Evolutionary conservation across 2,888 invertebrate species (phyloP), one percentile per base, ranked within the genome.

Genomic region (Leptinotarsa peninsularis): DNA sequence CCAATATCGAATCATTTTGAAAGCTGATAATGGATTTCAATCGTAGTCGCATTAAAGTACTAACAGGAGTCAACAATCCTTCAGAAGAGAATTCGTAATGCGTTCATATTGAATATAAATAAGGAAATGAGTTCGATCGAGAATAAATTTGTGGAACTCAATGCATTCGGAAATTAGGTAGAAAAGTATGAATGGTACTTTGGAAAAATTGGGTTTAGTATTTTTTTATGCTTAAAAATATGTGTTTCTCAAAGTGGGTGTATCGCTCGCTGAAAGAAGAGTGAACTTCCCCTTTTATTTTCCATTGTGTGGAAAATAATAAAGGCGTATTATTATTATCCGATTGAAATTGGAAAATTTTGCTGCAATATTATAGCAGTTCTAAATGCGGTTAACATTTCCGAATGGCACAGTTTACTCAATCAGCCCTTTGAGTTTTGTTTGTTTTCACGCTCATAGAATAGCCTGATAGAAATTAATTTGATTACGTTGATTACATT

Each of bases 1-100:
- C n/a, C 63, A 63, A 63, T 63, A 63, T 63, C 63, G 33, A 63
- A 63, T 63, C 33, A 63, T 63, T 63, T 63, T 63, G 63, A 63
- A 10, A 63, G 63, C 63, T 63, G 63, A 63, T 63, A 63, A 63
- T 63, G n/a, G 27, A 27, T 63, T 63, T 63, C 43, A 63, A 33
- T 63, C 17, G 63, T 63, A 43, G n/a, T 43, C 63, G 17, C 63
- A 63, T 63, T 63, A 63, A 63, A 63, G 33, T 63, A 63, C 33
- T 63, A 58, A 58, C 58, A 23, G 58, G 14, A 58, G 23, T 23
- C 27, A 43, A 63, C 63, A 63, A 63, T 43, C 63, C 63, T 63
- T 63, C 63, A 63, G 63, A 33, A n/a, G 43, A 33, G 63, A 63
- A 63, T 63, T 63, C 43, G 17, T 63, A 43, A 33, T 63, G 27